A percentile compares a stretch with the other conserved stretches of the same genome.
Conservation (phyloP, 2,113 vertebrate species). For the Abramis brama region DNA sequence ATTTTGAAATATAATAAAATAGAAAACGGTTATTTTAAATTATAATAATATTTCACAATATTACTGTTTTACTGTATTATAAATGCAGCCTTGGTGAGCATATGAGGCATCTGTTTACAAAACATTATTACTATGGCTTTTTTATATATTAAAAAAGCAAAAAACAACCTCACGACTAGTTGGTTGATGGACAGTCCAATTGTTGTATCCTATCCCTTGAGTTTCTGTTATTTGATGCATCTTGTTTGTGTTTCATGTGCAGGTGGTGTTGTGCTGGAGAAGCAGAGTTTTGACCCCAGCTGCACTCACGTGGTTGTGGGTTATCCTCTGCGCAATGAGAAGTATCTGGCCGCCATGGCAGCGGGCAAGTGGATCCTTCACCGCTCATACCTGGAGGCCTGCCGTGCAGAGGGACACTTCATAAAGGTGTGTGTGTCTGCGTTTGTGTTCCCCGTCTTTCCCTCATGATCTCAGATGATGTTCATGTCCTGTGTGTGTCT, state of each 20-base stretch:
- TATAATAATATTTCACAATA: background rate
- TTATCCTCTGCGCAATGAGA: slow-evolving; percentile 93
- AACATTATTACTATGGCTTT: too few species aligned
- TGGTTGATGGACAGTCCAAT: background rate
- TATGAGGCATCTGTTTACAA: too few species aligned
- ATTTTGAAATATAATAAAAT: too few species aligned
- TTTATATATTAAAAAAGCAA: too few species aligned
- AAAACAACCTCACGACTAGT: too few species aligned
- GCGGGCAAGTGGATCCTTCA: slow-evolving; percentile 98
- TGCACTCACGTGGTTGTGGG: slow-evolving; percentile 97
- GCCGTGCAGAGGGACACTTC: slow-evolving; percentile 81
- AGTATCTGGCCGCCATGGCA: slow-evolving; percentile 94
- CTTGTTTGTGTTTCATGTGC: background rate
- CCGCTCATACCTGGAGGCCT: slow-evolving; percentile 93
- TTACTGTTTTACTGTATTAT: background rate
- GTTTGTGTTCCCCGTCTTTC: background rate
- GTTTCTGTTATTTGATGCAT: background rate
- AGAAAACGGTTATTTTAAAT: too few species aligned
- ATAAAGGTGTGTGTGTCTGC: slow-evolving; percentile 75
- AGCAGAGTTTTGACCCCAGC: slow-evolving; percentile 91
- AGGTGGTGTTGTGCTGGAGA: slow-evolving; percentile 92
- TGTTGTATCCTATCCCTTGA: background rate
- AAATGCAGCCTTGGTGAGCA: too few species aligned
- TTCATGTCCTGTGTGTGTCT: background rate
- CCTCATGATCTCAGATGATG: background rate